phyloP scores from a whole-genome alignment of 2,797 vertebrate genomes.

The Phalanger gymnotis region DNA sequence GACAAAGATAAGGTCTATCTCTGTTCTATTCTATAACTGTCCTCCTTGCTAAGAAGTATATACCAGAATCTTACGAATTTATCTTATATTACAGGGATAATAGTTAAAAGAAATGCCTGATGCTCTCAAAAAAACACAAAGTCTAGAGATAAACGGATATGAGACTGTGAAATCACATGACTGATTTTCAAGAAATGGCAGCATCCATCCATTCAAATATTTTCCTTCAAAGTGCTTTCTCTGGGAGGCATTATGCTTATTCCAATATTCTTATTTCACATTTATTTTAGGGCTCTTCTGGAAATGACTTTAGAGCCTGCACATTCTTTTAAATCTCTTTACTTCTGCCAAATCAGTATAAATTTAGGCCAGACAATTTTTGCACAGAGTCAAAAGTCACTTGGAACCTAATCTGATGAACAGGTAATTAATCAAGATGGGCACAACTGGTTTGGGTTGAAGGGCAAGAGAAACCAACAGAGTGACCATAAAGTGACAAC shows the following conservation, averaged over 20 bases:
- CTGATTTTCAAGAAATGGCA: background rate
- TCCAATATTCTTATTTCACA: background rate
- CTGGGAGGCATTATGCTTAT: background rate
- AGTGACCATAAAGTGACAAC: background rate
- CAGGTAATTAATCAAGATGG: background rate
- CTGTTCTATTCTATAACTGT: background rate
- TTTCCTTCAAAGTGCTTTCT: background rate
- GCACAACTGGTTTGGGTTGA: background rate
- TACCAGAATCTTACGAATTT: background rate
- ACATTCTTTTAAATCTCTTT: background rate
- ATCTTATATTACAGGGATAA: background rate
- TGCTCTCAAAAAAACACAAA: background rate
- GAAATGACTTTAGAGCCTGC: background rate
- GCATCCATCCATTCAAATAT: background rate
- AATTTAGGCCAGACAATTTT: background rate
- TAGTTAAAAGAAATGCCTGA: background rate
- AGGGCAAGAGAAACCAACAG: background rate
- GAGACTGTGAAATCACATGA: background rate
- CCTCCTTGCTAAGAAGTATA: background rate
- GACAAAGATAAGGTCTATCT: background rate
- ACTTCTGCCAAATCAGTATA: fast-evolving
- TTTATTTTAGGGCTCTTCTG: background rate
- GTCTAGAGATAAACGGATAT: background rate
- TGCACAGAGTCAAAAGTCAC: background rate
- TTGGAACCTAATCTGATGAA: background rate